phyloP scores from a whole-genome alignment of 2,113 vertebrate species.

The Rhizomys pruinosus region DNA sequence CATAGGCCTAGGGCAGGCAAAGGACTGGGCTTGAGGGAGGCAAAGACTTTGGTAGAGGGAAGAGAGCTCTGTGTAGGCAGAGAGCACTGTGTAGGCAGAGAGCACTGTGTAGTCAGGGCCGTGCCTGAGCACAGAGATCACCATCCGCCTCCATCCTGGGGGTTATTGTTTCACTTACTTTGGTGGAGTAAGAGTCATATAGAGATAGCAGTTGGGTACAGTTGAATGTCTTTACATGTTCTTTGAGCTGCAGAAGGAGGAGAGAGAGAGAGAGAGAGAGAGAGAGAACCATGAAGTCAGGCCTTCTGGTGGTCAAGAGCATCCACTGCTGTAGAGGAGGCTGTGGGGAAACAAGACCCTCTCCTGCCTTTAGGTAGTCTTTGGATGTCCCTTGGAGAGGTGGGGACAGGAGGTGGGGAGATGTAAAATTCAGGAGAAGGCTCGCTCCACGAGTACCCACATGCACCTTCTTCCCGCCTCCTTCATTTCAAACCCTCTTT shows the following conservation, averaged over 20 bases:
- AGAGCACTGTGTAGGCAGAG: accelerated
- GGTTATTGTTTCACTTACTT: conserved; percentile 62
- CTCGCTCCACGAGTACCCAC: neutral
- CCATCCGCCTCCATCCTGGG: neutral
- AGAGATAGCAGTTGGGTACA: conserved; percentile 53
- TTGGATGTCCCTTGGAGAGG: neutral
- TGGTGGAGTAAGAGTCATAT: conserved; percentile 80
- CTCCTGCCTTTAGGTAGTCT: conserved; percentile 8
- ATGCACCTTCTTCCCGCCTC: neutral
- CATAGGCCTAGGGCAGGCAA: neutral
- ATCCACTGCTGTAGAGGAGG: neutral
- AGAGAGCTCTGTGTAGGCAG: neutral
- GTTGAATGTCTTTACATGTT: conserved; percentile 33
- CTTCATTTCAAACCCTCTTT: neutral
- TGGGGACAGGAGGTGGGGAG: neutral
- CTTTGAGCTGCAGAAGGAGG: conserved; percentile 42
- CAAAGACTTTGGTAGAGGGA: neutral
- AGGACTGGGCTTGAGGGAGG: neutral
- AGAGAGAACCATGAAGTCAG: neutral
- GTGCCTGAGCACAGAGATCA: neutral
- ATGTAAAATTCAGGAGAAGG: neutral
- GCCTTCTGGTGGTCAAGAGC: neutral
- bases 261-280: neutral
- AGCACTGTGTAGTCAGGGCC: no score
- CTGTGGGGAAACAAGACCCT: neutral